Percentiles rank a stretch among this genome's conserved stretches.
phyloP scores from a whole-genome alignment of 2,888 invertebrate species.

The Dasysyrphus tricinctus region DNA sequence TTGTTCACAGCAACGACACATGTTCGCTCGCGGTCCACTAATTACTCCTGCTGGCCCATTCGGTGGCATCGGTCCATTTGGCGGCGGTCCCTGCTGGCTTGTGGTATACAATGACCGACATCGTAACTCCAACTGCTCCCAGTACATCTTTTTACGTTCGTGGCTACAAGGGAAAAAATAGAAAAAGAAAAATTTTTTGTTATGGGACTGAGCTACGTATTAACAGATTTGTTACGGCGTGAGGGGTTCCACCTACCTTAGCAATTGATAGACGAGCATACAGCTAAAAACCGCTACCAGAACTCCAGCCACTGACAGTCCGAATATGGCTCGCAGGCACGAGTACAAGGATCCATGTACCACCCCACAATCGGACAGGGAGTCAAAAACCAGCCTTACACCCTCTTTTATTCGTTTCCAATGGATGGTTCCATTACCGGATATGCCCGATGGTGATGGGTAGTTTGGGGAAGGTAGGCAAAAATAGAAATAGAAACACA shows the following conservation, averaged over 20 bases:
- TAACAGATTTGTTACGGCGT: slow-evolving; percentile 52
- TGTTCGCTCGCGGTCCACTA: slow-evolving; percentile 81
- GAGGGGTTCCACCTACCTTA: slow-evolving; percentile 85
- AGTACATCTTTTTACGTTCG: slow-evolving; percentile 97
- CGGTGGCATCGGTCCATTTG: slow-evolving; percentile 80
- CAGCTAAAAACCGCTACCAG: slow-evolving; percentile 95
- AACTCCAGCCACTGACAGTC: slow-evolving; percentile 95
- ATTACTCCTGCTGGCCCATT: slow-evolving; percentile 81
- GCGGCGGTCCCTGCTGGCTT: slow-evolving; percentile 81
- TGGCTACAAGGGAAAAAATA: slow-evolving; percentile 85
- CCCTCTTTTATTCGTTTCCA: slow-evolving; percentile 83
- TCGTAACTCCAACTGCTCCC: slow-evolving; percentile 94
- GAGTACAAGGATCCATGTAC: slow-evolving; percentile 95
- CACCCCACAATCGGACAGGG: slow-evolving; percentile 94
- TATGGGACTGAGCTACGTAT: slow-evolving; percentile 14
- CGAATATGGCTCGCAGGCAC: slow-evolving; percentile 94
- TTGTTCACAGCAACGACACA: slow-evolving; percentile 89
- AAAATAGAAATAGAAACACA: slow-evolving; percentile 53
- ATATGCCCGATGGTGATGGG: slow-evolving; percentile 30
- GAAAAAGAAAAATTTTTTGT: slow-evolving; percentile 5
- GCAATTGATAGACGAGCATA: slow-evolving; percentile 95
- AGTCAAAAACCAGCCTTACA: slow-evolving; percentile 92
- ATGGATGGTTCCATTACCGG: slow-evolving; percentile 65
- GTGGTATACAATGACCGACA: slow-evolving; percentile 90
- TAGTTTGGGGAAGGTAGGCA: slow-evolving; percentile 11